phyloP scores from a whole-genome alignment of 2,797 vertebrate genomes.

The Xerus rutilus region DNA sequence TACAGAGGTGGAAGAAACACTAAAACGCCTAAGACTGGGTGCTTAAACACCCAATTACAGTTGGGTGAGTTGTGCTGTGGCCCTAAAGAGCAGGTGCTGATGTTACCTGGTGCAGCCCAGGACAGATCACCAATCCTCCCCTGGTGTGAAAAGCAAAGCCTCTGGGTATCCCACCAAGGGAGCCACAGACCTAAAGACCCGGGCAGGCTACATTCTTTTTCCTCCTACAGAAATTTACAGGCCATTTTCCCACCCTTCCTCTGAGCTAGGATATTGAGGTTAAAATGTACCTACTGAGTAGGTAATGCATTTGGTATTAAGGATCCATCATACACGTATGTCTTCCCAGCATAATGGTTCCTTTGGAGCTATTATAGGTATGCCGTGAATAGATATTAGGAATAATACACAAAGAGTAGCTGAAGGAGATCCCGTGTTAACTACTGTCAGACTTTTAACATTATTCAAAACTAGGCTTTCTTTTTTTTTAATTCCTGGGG shows the following conservation, averaged over 20 bases:
- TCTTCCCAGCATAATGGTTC: slow-evolving; percentile 76
- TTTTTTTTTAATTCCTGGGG: slow-evolving; percentile 74
- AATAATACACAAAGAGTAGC: slow-evolving; percentile 79
- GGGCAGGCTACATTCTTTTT: slow-evolving; percentile 17
- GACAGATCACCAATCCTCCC: background rate
- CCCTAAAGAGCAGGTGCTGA: background rate
- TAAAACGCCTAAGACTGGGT: background rate
- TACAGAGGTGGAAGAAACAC: background rate
- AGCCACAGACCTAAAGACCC: slow-evolving; percentile 44
- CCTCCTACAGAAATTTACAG: slow-evolving; percentile 70
- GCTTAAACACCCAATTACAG: background rate
- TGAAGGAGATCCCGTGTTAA: slow-evolving; percentile 78
- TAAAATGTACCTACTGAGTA: slow-evolving; percentile 75
- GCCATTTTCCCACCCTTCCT: slow-evolving; percentile 57
- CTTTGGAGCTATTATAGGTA: slow-evolving; percentile 74
- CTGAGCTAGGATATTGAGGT: slow-evolving; percentile 75
- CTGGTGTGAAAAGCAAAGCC: background rate
- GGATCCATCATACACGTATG: slow-evolving; percentile 18
- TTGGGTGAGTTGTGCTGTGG: background rate
- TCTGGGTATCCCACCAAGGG: background rate
- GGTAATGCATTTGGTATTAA: slow-evolving; percentile 46
- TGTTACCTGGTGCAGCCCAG: background rate
- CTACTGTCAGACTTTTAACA: slow-evolving; percentile 74
- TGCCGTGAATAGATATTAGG: slow-evolving; percentile 74
- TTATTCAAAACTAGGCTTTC: slow-evolving; percentile 76